Evolutionary conservation across 2,888 invertebrate species (phyloP).

Genomic region (Criorhina ranunculi): DNA sequence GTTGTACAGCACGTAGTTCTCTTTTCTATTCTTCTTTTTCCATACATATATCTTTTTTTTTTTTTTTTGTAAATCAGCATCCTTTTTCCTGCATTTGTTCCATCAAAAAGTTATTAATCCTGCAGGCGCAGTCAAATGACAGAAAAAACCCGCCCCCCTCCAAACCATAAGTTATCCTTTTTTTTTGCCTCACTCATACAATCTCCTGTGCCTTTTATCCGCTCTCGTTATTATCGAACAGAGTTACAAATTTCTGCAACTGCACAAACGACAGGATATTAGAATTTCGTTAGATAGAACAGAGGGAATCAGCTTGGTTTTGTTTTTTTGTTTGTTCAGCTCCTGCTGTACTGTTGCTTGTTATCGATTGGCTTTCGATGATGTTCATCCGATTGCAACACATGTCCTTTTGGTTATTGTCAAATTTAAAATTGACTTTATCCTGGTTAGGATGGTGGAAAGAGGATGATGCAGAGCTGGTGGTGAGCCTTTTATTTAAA

Average conservation of each 20-base stretch:
- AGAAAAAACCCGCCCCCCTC: constrained; percentile 20
- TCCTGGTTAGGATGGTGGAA: constrained; percentile 49
- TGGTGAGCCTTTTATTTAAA: constrained; percentile 61
- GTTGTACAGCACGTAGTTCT: background rate
- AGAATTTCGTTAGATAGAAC: constrained; percentile 63
- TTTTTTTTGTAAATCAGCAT: constrained; percentile 56
- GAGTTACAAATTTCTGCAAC: constrained; percentile 69
- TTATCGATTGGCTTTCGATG: constrained; percentile 70
- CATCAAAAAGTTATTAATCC: constrained; percentile 72
- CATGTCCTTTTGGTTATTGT: constrained; percentile 73
- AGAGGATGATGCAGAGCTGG: constrained; percentile 3
- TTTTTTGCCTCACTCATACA: constrained; percentile 24
- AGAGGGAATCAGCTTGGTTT: constrained; percentile 17
- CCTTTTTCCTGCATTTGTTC: constrained; percentile 59
- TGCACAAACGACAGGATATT: constrained; percentile 69
- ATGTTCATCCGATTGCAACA: constrained; percentile 70
- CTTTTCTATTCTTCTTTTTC: background rate
- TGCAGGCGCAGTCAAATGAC: constrained; percentile 59
- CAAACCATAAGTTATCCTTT: constrained; percentile 41
- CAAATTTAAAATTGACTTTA: constrained; percentile 73
- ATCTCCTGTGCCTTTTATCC: constrained; percentile 46
- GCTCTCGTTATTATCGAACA: constrained; percentile 44
- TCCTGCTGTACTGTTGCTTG: constrained; percentile 53
- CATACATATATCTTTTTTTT: background rate
- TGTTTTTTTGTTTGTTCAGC: constrained; percentile 1